phyloP scores from a whole-genome alignment of 64 coral and sea anemone genomes.

The Dendrophyllia cribrosa region DNA sequence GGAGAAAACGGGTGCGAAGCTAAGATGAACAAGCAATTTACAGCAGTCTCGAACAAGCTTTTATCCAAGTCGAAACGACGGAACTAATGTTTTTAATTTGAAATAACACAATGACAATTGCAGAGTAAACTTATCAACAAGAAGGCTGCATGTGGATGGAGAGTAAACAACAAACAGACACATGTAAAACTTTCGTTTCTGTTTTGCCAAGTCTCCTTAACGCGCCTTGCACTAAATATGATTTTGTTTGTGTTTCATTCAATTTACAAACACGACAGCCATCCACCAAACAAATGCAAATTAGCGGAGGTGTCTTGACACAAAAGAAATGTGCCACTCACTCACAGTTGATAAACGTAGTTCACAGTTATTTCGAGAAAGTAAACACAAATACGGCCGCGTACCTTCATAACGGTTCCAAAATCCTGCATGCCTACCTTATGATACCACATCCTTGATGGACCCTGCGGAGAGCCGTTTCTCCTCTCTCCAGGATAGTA shows the following conservation, averaged over 20 bases:
- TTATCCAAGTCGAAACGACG: background rate
- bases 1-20: background rate
- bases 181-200: background rate
- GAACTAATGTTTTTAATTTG: background rate
- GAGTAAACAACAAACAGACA: too few relatives aligned
- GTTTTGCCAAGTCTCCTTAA: background rate
- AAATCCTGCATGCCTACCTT: background rate
- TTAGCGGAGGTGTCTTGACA: slow-evolving; percentile 29
- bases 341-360: slow-evolving; percentile 33
- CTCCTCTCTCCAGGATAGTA: background rate
- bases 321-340: slow-evolving; percentile 29
- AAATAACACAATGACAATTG: background rate
- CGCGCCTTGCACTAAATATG: background rate
- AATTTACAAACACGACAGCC: slow-evolving; percentile 52
- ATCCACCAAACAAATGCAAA: slow-evolving; percentile 50
- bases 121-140: background rate
- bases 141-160: background rate
- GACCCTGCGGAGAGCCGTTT: background rate
- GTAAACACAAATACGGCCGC: slow-evolving; percentile 28
- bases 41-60: background rate
- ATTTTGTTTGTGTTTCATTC: slow-evolving; percentile 58
- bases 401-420: background rate
- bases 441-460: background rate
- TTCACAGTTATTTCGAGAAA: slow-evolving; percentile 19
- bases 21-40: background rate